These are phyloP conservation scores for Oeneis ivallda DNA, from an alignment of 2,888 invertebrate genomes.

Conservation along the genomic window DNA sequence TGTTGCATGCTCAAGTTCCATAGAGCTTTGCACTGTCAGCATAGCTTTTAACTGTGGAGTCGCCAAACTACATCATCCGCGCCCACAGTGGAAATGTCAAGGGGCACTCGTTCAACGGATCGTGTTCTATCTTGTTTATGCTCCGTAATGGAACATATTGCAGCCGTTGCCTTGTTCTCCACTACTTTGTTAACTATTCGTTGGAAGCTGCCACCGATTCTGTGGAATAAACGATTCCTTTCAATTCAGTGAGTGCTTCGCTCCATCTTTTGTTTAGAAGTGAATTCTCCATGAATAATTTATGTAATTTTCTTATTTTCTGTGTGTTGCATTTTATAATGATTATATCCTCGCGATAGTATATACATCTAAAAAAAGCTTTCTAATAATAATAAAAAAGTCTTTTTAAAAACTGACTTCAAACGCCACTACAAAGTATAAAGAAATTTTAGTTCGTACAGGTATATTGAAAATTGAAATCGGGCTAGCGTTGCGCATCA, in stretches of 20 bases:
- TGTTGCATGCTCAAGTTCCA: conserved; percentile 10
- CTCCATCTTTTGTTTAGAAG: not conserved
- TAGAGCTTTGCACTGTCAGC: conserved; percentile 24
- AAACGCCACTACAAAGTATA: too few relatives aligned
- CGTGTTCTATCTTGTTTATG: conserved; percentile 71
- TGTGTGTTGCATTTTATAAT: not conserved
- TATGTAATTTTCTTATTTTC: conserved; percentile 1
- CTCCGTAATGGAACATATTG: conserved; percentile 50
- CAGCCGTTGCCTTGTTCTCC: conserved; percentile 45
- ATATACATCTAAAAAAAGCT: too few relatives aligned
- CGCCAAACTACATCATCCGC: conserved; percentile 52
- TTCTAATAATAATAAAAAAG: too few relatives aligned
- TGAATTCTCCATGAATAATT: not conserved
- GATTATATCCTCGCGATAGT: not conserved
- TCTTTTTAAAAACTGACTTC: too few relatives aligned
- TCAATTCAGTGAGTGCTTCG: conserved; percentile 3
- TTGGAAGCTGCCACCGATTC: conserved; percentile 19
- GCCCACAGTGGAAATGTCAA: conserved; percentile 57
- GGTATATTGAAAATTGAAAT: too few relatives aligned
- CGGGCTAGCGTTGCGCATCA: too few relatives aligned
- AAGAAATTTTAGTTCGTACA: too few relatives aligned
- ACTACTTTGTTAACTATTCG: conserved; percentile 36
- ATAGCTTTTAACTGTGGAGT: conserved; percentile 28
- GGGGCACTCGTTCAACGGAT: conserved; percentile 57
- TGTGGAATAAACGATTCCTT: conserved; percentile 9